These are phyloP conservation scores for Elaeidobius kamerunicus DNA, from an alignment of 2,888 invertebrate species.

Conservation along the genomic window DNA sequence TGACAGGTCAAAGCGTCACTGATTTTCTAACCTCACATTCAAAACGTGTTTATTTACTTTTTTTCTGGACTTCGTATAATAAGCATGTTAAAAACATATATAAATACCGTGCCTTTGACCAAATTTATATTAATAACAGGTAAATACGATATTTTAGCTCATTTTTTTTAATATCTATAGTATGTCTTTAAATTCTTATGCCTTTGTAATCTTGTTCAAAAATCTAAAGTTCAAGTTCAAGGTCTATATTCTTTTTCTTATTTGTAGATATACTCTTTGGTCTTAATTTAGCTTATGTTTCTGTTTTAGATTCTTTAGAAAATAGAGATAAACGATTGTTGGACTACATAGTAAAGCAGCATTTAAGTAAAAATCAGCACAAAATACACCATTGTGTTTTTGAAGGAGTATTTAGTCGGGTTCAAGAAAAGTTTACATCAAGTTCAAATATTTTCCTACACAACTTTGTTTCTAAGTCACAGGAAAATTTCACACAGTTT, in stretches of 20 bases:
- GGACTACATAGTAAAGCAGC: constrained; percentile 39
- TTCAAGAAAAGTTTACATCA: constrained; percentile 22
- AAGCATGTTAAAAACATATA: constrained; percentile 42
- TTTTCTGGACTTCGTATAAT: constrained; percentile 4
- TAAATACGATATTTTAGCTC: constrained; percentile 28
- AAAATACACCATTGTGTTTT: constrained; percentile 42
- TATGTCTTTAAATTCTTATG: too few species aligned
- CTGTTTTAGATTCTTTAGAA: constrained; percentile 42
- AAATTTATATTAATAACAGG: constrained; percentile 46
- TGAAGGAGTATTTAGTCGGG: constrained; percentile 38
- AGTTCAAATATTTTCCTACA: constrained; percentile 29
- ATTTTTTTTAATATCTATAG: constrained; percentile 8
- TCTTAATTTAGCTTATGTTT: background rate
- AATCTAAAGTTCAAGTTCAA: background rate
- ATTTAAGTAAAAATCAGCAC: constrained; percentile 34
- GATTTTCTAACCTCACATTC: constrained; percentile 14
- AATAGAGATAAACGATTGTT: constrained; percentile 38
- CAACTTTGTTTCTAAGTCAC: constrained; percentile 40
- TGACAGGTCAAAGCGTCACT: too few species aligned
- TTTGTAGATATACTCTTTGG: background rate
- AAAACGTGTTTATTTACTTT: constrained; percentile 19
- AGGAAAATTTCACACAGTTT: constrained; percentile 32
- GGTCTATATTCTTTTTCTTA: background rate
- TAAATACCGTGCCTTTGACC: constrained; percentile 40
- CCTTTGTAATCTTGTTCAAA: background rate